Percentiles rank a stretch among this genome's conserved stretches.
phyloP scores from a whole-genome alignment of 2,113 vertebrate species.

The Triplophysa tibetana region DNA sequence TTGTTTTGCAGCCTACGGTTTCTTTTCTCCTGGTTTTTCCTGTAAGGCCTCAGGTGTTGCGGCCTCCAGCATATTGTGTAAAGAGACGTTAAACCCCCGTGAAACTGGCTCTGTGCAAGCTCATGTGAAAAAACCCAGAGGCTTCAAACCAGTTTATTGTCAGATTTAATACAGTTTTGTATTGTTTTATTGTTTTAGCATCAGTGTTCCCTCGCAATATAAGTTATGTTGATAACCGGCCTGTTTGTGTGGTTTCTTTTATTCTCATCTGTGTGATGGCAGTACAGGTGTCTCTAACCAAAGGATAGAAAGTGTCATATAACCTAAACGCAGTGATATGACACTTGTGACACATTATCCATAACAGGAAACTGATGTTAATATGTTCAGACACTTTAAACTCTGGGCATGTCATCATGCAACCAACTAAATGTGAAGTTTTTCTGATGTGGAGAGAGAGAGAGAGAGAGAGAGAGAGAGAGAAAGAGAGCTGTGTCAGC shows the following conservation, averaged over 20 bases:
- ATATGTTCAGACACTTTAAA: constrained; percentile 27
- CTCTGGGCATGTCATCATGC: neutral
- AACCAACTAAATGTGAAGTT: neutral
- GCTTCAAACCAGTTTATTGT: neutral
- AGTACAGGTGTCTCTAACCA: neutral
- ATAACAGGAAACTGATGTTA: neutral
- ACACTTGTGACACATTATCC: neutral
- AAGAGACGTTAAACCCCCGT: neutral
- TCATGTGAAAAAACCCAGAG: neutral
- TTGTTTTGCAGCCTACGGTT: neutral
- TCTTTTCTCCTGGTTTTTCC: neutral
- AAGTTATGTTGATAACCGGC: neutral
- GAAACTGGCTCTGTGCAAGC: neutral
- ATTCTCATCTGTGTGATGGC: neutral
- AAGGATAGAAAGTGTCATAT: neutral
- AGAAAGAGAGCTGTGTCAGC: neutral
- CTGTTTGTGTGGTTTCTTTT: neutral
- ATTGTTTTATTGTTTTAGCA: neutral
- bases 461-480: neutral
- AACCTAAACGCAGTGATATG: neutral
- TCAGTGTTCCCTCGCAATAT: neutral
- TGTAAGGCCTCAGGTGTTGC: neutral
- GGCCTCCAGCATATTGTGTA: neutral
- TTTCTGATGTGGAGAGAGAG: no score
- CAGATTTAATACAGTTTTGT: neutral